These are phyloP conservation scores for Nesoenas mayeri DNA, from an alignment of 2,113 vertebrate genomes.

Conservation along the genomic window DNA sequence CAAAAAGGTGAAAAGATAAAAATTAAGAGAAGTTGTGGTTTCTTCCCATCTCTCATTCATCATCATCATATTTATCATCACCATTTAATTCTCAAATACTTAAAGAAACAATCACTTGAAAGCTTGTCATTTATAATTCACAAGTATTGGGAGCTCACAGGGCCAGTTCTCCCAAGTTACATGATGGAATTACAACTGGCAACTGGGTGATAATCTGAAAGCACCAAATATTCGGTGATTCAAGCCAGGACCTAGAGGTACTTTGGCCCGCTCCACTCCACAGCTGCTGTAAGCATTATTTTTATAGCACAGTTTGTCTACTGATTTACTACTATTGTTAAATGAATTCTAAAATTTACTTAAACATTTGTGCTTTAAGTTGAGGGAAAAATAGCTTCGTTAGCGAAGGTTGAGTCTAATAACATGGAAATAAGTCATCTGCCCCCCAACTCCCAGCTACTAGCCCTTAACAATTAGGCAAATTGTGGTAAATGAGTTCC, in stretches of 20 bases:
- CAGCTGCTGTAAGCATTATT: constrained; percentile 48
- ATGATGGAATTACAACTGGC: constrained; percentile 18
- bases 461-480: constrained; percentile 35
- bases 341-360: constrained; percentile 57
- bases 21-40: not conserved
- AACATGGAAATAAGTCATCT: constrained; percentile 43
- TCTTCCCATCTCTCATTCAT: not conserved
- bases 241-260: constrained; percentile 51
- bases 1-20: not conserved
- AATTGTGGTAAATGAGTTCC: constrained; percentile 45
- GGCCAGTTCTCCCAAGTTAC: constrained; percentile 14
- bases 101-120: not conserved
- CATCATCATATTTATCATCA: not conserved
- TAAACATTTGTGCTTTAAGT: constrained; percentile 54
- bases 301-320: constrained; percentile 46
- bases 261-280: constrained; percentile 35
- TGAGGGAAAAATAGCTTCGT: constrained; percentile 44
- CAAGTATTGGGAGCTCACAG: not conserved
- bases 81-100: not conserved
- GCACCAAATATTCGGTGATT: constrained; percentile 11
- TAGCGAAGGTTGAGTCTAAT: constrained; percentile 48
- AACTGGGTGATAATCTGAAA: not conserved
- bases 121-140: constrained; percentile 7
- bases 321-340: constrained; percentile 54
- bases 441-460: not conserved